Conservation (phyloP, 1,140 invertebrate species). For the Leptestheria dahalacensis region DNA sequence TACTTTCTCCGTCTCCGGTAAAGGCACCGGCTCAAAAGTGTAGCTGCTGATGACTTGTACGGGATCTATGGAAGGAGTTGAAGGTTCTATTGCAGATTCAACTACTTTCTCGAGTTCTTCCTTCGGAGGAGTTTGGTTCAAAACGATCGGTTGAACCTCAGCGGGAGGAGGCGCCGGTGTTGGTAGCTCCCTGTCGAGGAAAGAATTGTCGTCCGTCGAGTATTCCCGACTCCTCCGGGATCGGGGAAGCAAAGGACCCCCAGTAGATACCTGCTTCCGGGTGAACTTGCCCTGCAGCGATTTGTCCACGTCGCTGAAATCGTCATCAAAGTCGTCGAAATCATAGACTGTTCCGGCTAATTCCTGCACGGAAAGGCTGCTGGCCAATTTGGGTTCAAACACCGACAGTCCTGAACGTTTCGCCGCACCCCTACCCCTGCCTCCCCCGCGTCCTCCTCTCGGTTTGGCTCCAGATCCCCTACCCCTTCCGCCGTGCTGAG, state of each 20-base stretch:
- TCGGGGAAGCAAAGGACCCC: neutral
- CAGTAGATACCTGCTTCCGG: slow-evolving; percentile 1
- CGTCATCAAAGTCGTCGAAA: slow-evolving; percentile 54
- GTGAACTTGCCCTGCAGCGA: slow-evolving; percentile 10
- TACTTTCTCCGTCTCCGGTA: neutral
- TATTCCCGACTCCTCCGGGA: slow-evolving; percentile 1
- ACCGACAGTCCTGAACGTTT: slow-evolving; percentile 24
- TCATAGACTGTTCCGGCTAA: slow-evolving; percentile 73
- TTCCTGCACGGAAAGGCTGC: slow-evolving; percentile 21
- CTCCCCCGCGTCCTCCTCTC: slow-evolving; percentile 37
- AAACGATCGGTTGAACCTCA: neutral
- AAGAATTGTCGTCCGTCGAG: neutral
- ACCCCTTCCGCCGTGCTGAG: slow-evolving; percentile 12
- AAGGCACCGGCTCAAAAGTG: neutral
- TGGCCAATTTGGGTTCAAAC: slow-evolving; percentile 8
- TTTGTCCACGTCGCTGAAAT: slow-evolving; percentile 40
- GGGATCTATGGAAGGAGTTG: neutral
- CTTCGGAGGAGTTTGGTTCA: neutral
- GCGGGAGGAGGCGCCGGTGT: neutral
- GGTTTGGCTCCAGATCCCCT: slow-evolving; percentile 20
- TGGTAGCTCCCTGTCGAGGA: neutral
- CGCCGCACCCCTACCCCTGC: slow-evolving; percentile 16
- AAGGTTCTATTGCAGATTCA: neutral
- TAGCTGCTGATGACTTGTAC: neutral
- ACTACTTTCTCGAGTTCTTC: neutral